Base-by-base conservation (phyloP, 1,140 invertebrate species). In the Bombus pascuorum region DNA sequence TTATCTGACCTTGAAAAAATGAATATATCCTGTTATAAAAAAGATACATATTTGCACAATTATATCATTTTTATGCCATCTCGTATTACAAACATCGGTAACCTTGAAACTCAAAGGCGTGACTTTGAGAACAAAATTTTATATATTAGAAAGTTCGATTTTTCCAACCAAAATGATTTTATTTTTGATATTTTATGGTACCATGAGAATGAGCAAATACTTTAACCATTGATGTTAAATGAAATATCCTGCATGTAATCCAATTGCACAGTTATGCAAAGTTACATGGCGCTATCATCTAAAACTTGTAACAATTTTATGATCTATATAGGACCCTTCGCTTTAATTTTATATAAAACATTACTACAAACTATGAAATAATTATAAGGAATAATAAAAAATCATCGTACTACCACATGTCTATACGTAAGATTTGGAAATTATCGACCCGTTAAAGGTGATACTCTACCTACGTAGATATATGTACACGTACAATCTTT, bases 361-460 rank as follows among this genome's bases (percentile, higher is more conserved):
- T 75, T n/a, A 75, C 53, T 44, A 6, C 13, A n/a, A 75, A 53
- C 28, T 15, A 53, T 25, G 34, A n/a, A 15, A n/a, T 72, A n/a
- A 72, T 28, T 34, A 59, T 57, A 22, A 0, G 22, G 34, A 39
- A 72, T 81, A 59, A 68, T 42, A 42, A 1, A 39, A 44, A 77
- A 15, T 75, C 6, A 74, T 53, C 28, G 6, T 53, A 66, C 34
- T 39, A n/a, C 34, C 22, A 65, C 4, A 62, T 44, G n/a, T 25
- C 22, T 32, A 32, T 42, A 72, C 3, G 72, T 79, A 80, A 72
- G 83, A 80, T 80, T 78, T 70, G 57, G 42, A 85, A 85, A 72
- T 81, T 81, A 81, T 85, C 78, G 77, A 81, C 37, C 68, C 70
- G 44, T 81, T 80, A 73, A 79, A 84, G 76, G 34, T 85, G 66